Base-by-base conservation (phyloP, 2,888 invertebrate species). In the Agriopis aurantiaria region DNA sequence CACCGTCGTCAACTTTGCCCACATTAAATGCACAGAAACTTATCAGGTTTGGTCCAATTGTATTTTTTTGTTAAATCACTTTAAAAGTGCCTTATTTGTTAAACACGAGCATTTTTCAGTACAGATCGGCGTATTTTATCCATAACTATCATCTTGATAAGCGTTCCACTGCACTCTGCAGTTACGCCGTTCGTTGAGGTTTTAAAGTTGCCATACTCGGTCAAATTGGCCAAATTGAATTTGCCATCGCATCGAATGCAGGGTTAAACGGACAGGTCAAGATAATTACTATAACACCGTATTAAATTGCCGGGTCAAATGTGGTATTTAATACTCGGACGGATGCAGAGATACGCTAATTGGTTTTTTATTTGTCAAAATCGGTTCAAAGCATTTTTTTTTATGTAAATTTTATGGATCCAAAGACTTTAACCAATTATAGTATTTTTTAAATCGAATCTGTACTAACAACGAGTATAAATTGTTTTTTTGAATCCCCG, bases 211-310 rank as follows among this genome's bases (percentile, higher is more conserved):
- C 58, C 23, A 58, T 23, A 43, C 53, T 71, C 66, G 71, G 60
- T 62, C 71, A 65, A 57, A 70, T 73, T 71, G 75, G 68, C 75
- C 33, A 75, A 78, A 78, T 78, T 77, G 61, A 75, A 78, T 78
- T 78, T 75, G 74, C 71, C 56, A 68, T 71, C 75, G 73, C 64
- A 61, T 45, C 72, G 70, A 70, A 71, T 69, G 55, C 65, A 46
- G 68, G 74, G 77, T 75, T 73, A 77, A 75, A 69, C 71, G 75
- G 69, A 45, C 70, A 70, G 72, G 77, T 75, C 75, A 71, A 46
- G 48, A 69, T 72, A 75, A 75, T 75, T 75, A 71, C 65, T 58
- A 71, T 63, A 71, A 66, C 58, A 68, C 61, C 70, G 61, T 69
- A 66, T 75, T 69, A 72, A 63, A 76, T 75, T 68, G 72, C 71